These are phyloP conservation scores for Aphrocallistes beatrix DNA, from an alignment of 37 sponge, comb jelly and placozoan species.

Conservation along the genomic window DNA sequence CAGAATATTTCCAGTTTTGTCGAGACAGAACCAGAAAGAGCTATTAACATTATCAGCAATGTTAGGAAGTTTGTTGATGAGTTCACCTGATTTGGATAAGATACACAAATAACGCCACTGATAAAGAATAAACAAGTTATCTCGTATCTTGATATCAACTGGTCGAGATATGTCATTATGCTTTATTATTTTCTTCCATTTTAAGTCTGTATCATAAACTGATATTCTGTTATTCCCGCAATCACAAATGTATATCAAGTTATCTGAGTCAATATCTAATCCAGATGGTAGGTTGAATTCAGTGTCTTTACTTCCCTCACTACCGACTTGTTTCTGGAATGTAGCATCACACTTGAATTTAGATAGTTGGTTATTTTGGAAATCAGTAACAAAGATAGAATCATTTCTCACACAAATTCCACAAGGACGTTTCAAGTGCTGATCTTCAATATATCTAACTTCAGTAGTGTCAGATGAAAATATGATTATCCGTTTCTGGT, in stretches of 20 bases:
- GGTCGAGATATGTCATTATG: background rate
- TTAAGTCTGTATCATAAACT: background rate
- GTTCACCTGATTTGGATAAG: background rate
- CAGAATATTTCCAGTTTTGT: background rate
- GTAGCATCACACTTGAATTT: background rate
- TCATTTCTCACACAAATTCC: background rate
- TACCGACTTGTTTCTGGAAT: background rate
- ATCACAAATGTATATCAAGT: background rate
- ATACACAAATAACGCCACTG: background rate
- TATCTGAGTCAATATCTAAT: background rate
- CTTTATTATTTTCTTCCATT: background rate
- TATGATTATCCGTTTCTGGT: background rate
- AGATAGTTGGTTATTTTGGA: background rate
- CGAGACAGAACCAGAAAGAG: background rate
- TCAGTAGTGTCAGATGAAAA: background rate
- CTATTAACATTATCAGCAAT: background rate
- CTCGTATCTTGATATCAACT: background rate
- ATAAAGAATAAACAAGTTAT: background rate
- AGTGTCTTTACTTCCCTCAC: background rate
- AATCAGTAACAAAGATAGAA: background rate
- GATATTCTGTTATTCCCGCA: background rate
- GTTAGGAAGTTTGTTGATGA: background rate
- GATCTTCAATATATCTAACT: background rate
- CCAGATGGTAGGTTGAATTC: background rate
- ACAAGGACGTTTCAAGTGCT: background rate